Base-by-base conservation (phyloP, 2,797 vertebrate species). In the Podargus strigoides region DNA sequence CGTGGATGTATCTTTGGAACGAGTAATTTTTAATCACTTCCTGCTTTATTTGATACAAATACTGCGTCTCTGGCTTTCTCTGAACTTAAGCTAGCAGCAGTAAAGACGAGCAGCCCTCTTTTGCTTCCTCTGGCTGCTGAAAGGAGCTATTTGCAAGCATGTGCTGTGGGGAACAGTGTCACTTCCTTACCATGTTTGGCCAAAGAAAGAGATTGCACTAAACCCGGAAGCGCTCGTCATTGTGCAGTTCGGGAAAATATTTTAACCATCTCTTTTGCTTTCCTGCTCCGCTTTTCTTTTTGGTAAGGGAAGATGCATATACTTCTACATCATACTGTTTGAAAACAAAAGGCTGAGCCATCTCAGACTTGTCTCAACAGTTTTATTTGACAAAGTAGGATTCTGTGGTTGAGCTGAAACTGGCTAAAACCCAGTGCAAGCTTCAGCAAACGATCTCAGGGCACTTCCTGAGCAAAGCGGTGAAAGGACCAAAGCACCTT, bases 141-240 rank as follows among this genome's bases (percentile, higher is more conserved):
- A 91, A 95, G 87, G 86, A 96, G 74, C 86, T 95, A 80, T 86
- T 92, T 93, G 90, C 95, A 94, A 97, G 87, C 1, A 1, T 76
- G 69, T 63, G 90, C 80, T 81, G 93, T 41, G 76, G 66, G 62
- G 93, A 97, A 83, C 64, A 88, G n/a, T 97, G 89, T 90, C 88
- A 97, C 91, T 97, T 97, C 97, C 97, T 97, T 97, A 94, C 94
- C 73, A 85, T 94, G 90, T 97, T 97, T 97, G 93, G 96, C 92
- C 89, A 92, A 87, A 95, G 86, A 96, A 86, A 42, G 85, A 93
- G 73, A 32, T 76, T 93, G 87, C 89, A 79, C 87, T 76, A 55
- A 93, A 93, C 49, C 78, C 80, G 94, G 97, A 97, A 94, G 76
- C 44, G 15, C 39, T 23, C 46, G 74, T 92, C 87, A 93, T 94